These are phyloP conservation scores for Entelurus aequoreus DNA, from an alignment of 2,113 vertebrate species.

Conservation along the genomic window DNA sequence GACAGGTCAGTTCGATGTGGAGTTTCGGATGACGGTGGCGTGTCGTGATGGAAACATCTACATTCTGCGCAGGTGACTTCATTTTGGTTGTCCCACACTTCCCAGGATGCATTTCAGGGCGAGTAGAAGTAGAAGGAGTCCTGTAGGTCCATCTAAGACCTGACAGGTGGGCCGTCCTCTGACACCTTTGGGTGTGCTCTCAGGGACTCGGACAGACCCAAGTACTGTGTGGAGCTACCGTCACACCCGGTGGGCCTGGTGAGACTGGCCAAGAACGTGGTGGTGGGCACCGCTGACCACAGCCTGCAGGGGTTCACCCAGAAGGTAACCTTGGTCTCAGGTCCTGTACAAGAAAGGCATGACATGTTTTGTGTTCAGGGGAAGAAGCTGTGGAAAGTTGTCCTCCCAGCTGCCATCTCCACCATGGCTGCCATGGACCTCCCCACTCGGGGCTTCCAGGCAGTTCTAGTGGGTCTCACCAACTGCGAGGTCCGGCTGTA, in stretches of 20 bases:
- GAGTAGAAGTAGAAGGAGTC: not conserved
- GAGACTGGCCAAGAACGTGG: constrained; percentile 77
- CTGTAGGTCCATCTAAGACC: not conserved
- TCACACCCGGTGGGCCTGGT: constrained; percentile 80
- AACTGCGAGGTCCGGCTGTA: constrained; percentile 84
- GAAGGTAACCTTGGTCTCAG: constrained; percentile 63
- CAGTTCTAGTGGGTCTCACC: constrained; percentile 78
- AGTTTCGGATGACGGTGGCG: constrained; percentile 81
- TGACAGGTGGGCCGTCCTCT: no score
- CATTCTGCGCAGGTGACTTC: constrained; percentile 78
- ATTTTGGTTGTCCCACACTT: not conserved
- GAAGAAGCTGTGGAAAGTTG: constrained; percentile 79
- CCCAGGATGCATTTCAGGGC: not conserved
- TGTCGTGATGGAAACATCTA: constrained; percentile 85
- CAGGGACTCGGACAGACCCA: constrained; percentile 79
- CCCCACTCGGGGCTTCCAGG: constrained; percentile 77
- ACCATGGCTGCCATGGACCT: constrained; percentile 82
- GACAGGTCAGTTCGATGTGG: constrained; percentile 85
- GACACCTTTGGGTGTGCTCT: not conserved
- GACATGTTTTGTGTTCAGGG: constrained; percentile 62
- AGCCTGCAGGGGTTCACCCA: constrained; percentile 79
- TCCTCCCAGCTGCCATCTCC: constrained; percentile 73
- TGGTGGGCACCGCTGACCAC: constrained; percentile 79
- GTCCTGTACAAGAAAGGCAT: not conserved
- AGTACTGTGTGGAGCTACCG: constrained; percentile 79